Evolutionary conservation across 2,113 vertebrate species (phyloP), one percentile per base, ranked within the genome.

Genomic region (Eira barbara): DNA sequence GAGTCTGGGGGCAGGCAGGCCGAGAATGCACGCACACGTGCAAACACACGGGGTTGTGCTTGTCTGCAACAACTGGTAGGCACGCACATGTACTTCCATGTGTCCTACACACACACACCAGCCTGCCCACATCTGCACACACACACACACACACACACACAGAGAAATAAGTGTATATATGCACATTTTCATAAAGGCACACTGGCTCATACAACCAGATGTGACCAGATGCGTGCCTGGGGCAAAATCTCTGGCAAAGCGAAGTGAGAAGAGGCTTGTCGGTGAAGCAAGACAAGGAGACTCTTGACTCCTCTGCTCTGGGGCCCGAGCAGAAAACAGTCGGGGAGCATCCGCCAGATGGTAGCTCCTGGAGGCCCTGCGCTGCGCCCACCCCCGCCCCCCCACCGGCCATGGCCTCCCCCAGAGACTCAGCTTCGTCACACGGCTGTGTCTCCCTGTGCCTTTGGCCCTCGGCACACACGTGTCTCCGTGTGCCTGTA

Each of bases 401-500:
- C 55, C 31, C 25, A 42, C 69, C 5, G 8, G 61, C 47, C 14
- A 36, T 20, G 27, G 21, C 61, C 55, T 49, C 45, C 89, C 31
- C 85, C 23, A 10, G 25, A 73, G 55, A 29, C n/a, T 47, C 49
- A 47, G 27, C 52, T 29, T 73, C 29, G 15, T 3, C 36, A 9
- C 31, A 14, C 4, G 7, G 9, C 27, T 15, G 27, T 6, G 4
- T 52, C 49, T 93, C n/a, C 65, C 36, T 1, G n/a, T 0, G 3
- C 18, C 55, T 84, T 12, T 88, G 74, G 29, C 61, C 21, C 65
- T 10, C 36, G 45, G 59, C 81, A 91, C 0, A 1, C 7, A 0
- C 6, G 25, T 4, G 1, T 78, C 81, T 39, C 65, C 1, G 0
- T n/a, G 59, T 49, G 11, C 71, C 42, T 8, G 12, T 13, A 61